phyloP scores from a whole-genome alignment of 2,113 vertebrate genomes.

The Cnemophilus loriae region DNA sequence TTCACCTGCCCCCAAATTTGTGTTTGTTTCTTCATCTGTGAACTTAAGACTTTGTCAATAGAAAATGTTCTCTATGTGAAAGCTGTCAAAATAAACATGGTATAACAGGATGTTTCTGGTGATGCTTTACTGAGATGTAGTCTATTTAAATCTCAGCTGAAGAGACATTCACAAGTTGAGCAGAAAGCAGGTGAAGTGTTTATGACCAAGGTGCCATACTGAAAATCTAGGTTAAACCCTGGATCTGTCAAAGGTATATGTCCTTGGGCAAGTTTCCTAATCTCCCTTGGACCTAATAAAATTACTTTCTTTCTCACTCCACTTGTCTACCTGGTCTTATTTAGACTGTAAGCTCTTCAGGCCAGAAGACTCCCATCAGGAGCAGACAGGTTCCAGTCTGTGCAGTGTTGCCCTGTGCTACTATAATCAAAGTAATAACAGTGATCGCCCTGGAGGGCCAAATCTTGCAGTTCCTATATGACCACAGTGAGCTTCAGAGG shows the following conservation, averaged over 20 bases:
- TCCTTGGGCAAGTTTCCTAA: slow-evolving; percentile 18
- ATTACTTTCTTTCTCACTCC: slow-evolving; percentile 15
- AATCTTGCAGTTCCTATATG: neutral
- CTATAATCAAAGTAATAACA: slow-evolving; percentile 24
- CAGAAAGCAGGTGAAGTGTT: neutral
- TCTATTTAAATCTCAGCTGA: neutral
- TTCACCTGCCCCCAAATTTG: neutral
- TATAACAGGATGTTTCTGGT: neutral
- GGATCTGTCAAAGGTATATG: neutral
- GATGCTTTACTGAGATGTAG: neutral
- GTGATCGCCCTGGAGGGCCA: neutral
- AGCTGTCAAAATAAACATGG: neutral
- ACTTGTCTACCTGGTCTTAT: slow-evolving; percentile 31
- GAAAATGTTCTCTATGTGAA: neutral
- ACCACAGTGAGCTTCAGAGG: neutral
- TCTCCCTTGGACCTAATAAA: neutral
- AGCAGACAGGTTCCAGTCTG: neutral
- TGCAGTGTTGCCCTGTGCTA: neutral
- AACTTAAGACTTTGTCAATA: neutral
- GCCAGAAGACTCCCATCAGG: neutral
- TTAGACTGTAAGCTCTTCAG: neutral
- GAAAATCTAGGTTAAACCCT: slow-evolving; percentile 20
- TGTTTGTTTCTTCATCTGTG: neutral
- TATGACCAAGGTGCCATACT: neutral
- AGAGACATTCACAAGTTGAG: neutral